Conservation (phyloP, 2,113 vertebrate genomes). For the Xenopus laevis region DNA sequence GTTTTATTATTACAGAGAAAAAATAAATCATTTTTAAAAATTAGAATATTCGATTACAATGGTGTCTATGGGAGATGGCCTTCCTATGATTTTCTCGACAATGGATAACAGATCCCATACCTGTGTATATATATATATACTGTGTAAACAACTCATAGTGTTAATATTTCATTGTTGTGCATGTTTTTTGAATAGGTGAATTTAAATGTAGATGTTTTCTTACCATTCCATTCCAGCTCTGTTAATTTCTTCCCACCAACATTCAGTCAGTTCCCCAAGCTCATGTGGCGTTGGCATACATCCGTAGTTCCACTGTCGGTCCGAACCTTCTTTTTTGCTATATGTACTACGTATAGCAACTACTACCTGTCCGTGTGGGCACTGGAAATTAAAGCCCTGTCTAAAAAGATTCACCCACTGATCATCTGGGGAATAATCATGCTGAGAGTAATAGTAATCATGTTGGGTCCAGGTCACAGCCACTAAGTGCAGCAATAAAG, state of each 20-base stretch:
- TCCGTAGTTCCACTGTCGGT: constrained; percentile 89
- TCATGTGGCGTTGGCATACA: constrained; percentile 81
- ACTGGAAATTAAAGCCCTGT: constrained; percentile 95
- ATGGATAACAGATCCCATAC: too few relatives aligned
- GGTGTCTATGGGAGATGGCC: too few relatives aligned
- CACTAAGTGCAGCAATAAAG: constrained; percentile 65
- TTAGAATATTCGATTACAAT: too few relatives aligned
- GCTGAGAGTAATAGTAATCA: constrained; percentile 58
- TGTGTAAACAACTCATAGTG: too few relatives aligned
- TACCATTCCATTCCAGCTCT: constrained; percentile 90
- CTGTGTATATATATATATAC: too few relatives aligned
- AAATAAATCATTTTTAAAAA: too few relatives aligned
- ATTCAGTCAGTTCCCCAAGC: constrained; percentile 86
- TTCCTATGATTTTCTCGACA: too few relatives aligned
- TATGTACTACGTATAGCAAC: constrained; percentile 88
- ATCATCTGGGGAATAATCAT: constrained; percentile 75
- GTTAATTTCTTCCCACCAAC: constrained; percentile 98
- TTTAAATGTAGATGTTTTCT: constrained; percentile 43
- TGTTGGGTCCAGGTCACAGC: constrained; percentile 55
- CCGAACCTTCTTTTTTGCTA: constrained; percentile 81
- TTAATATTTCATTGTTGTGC: too few relatives aligned
- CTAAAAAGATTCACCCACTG: constrained; percentile 84
- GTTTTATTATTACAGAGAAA: too few relatives aligned
- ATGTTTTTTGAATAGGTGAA: too few relatives aligned
- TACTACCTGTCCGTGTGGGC: constrained; percentile 83